phyloP scores from a whole-genome alignment of 2,888 invertebrate genomes.

The Branchipolynoe longqiensis region DNA sequence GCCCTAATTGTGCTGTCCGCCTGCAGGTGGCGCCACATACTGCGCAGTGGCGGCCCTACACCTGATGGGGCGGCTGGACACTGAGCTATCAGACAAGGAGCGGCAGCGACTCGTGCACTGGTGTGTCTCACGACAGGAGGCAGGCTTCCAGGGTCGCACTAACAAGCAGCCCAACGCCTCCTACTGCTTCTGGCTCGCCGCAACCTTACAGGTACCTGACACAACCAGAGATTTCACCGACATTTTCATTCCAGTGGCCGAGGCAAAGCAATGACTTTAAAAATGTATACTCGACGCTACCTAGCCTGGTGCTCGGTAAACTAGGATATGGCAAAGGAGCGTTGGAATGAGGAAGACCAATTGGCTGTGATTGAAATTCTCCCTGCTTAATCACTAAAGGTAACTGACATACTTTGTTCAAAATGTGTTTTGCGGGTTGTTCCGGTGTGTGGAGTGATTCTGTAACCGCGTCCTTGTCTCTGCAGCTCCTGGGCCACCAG shows the following conservation, averaged over 20 bases:
- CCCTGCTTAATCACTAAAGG: too few species aligned
- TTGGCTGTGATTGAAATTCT: too few species aligned
- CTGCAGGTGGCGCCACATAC: conserved; percentile 55
- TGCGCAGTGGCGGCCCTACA: conserved; percentile 50
- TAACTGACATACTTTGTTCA: background rate
- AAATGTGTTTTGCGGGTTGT: background rate
- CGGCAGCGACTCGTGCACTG: conserved; percentile 18
- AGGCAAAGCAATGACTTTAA: too few species aligned
- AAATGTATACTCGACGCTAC: too few species aligned
- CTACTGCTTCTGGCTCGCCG: conserved; percentile 56
- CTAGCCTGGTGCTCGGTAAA: too few species aligned
- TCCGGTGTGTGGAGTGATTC: background rate
- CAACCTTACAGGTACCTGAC: conserved; percentile 52
- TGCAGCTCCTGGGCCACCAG: conserved; percentile 26
- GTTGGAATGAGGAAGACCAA: too few species aligned
- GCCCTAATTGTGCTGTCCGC: too few species aligned
- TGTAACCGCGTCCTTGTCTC: background rate
- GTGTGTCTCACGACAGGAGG: conserved; percentile 48
- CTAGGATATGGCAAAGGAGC: too few species aligned
- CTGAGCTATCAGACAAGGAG: conserved; percentile 11
- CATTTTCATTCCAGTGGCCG: too few species aligned
- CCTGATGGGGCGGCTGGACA: conserved; percentile 26
- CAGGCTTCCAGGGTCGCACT: conserved; percentile 58
- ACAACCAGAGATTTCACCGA: too few species aligned
- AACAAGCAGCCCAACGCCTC: conserved; percentile 55